Percentiles rank a stretch among this genome's conserved stretches.
These are phyloP conservation scores for Isurus oxyrinchus DNA, from an alignment of 2,113 vertebrate species.

Conservation along the genomic window DNA sequence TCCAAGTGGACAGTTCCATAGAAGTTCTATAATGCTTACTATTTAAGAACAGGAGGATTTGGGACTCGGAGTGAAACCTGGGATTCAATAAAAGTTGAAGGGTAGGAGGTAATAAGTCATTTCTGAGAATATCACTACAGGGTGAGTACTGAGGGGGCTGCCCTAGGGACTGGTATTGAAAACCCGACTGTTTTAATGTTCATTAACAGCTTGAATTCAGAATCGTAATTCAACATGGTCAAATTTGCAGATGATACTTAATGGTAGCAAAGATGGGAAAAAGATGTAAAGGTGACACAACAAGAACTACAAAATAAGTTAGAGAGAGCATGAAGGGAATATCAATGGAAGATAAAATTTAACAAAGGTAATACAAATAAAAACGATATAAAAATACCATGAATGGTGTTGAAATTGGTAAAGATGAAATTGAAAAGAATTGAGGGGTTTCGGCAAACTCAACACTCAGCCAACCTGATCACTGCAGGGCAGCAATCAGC, in stretches of 20 bases:
- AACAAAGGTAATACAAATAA: background rate
- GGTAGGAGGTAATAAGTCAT: background rate
- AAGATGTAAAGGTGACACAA: background rate
- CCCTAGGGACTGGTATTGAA: background rate
- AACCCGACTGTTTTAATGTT: background rate
- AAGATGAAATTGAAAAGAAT: background rate
- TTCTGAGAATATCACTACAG: background rate
- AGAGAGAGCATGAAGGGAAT: background rate
- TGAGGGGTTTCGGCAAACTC: background rate
- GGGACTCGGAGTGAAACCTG: background rate
- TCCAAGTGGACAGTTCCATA: background rate
- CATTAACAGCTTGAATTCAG: background rate
- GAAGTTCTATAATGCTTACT: background rate
- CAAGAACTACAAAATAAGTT: background rate
- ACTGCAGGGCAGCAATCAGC: background rate
- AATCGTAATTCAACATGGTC: background rate
- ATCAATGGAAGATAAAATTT: background rate
- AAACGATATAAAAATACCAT: background rate
- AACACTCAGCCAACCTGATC: background rate
- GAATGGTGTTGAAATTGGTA: background rate
- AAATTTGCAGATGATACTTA: background rate
- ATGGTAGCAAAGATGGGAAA: background rate
- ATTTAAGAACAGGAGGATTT: background rate
- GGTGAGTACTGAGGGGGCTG: background rate
- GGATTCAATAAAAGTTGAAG: background rate